A percentile compares a stretch with the other conserved stretches of the same genome.
These are phyloP conservation scores for Scelioninae gen. 1 DNA, from an alignment of 2,888 invertebrate genomes.

Conservation along the genomic window DNA sequence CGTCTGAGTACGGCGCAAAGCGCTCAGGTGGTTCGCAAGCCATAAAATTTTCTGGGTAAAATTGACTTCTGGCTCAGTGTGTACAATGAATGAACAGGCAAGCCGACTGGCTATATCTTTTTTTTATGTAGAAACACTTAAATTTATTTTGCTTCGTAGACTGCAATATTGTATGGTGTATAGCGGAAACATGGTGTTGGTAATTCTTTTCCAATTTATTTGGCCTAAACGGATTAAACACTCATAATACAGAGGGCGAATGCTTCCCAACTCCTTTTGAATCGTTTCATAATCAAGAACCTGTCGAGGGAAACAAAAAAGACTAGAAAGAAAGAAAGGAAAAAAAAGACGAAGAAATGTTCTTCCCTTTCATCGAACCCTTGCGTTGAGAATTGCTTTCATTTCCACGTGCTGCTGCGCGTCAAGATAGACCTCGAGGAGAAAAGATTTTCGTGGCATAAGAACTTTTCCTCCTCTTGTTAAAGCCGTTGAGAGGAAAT, in stretches of 20 bases:
- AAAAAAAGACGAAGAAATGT: background rate
- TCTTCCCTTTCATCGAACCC: constrained; percentile 50
- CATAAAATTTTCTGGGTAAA: constrained; percentile 50
- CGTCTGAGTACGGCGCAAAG: constrained; percentile 50
- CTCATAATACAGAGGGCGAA: constrained; percentile 44
- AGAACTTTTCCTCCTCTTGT: constrained; percentile 68
- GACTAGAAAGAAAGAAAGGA: constrained; percentile 3
- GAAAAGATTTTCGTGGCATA: constrained; percentile 68
- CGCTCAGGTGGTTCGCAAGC: constrained; percentile 44
- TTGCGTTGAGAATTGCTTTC: constrained; percentile 54
- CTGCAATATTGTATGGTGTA: constrained; percentile 37
- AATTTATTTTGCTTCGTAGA: constrained; percentile 37
- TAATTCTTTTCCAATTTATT: constrained; percentile 55
- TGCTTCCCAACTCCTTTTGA: constrained; percentile 25
- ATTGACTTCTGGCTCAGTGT: constrained; percentile 30
- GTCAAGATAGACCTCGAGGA: constrained; percentile 57
- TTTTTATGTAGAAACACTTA: constrained; percentile 42
- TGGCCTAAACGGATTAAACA: constrained; percentile 58
- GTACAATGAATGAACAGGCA: constrained; percentile 27
- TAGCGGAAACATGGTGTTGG: constrained; percentile 14
- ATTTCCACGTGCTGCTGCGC: constrained; percentile 56
- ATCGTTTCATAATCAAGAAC: constrained; percentile 54
- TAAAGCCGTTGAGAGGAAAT: constrained; percentile 55
- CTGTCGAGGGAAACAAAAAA: constrained; percentile 37
- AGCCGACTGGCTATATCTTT: background rate